Conservation (phyloP, 1,140 invertebrate genomes). For the Dolichoris vasculosae region DNA sequence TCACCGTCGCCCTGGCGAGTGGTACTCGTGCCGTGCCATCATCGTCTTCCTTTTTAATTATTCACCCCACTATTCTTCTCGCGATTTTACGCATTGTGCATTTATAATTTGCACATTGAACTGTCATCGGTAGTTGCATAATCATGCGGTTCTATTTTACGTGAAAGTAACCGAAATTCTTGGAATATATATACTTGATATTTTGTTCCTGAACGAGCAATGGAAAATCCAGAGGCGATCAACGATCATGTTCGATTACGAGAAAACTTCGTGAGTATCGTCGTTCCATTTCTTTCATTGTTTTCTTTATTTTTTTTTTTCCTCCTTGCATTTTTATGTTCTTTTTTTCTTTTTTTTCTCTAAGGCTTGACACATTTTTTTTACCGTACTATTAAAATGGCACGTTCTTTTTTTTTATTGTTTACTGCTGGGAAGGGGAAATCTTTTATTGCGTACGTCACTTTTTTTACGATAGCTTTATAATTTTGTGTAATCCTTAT, state of each 20-base stretch:
- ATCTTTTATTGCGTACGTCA: background rate
- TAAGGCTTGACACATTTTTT: too few species aligned
- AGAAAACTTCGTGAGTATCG: conserved; percentile 63
- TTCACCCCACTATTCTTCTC: background rate
- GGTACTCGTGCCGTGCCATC: background rate
- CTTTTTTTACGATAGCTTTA: background rate
- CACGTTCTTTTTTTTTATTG: background rate
- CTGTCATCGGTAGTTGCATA: conserved; percentile 49
- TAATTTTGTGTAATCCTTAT: background rate
- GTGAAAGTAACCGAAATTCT: background rate
- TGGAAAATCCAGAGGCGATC: conserved; percentile 61
- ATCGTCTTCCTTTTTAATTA: conserved; percentile 7
- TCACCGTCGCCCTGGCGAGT: background rate
- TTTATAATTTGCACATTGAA: conserved; percentile 28
- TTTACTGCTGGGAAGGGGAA: background rate
- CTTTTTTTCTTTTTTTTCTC: too few species aligned
- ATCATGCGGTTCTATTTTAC: conserved; percentile 49
- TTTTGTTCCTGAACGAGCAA: conserved; percentile 45
- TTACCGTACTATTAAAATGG: too few species aligned
- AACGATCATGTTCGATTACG: conserved; percentile 57
- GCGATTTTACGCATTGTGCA: background rate
- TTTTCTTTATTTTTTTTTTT: background rate
- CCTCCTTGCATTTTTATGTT: background rate
- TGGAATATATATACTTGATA: background rate
- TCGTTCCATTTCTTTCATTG: background rate